These are phyloP conservation scores for Oryzias celebensis DNA, from an alignment of 2,113 vertebrate genomes.

Conservation along the genomic window DNA sequence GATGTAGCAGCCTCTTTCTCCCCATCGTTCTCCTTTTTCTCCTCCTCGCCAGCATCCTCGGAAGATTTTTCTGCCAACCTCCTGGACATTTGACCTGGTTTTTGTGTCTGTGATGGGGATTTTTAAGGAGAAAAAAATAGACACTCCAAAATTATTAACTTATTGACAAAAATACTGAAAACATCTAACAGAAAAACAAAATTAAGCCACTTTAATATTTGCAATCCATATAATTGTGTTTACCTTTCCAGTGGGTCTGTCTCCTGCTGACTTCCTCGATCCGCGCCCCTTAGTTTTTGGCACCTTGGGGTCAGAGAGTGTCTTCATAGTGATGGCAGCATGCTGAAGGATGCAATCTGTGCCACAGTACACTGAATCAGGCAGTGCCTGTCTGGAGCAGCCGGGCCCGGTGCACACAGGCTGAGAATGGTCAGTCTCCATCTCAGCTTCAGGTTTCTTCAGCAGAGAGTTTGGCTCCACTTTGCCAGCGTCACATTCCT, in stretches of 20 bases:
- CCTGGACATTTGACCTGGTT: conserved; percentile 44
- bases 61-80: conserved; percentile 74
- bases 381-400: conserved; percentile 83
- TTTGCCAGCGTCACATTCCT: conserved; percentile 63
- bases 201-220: not conserved
- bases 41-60: conserved; percentile 68
- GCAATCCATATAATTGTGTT: conserved; percentile 12
- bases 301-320: conserved; percentile 82
- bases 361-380: conserved; percentile 94
- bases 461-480: conserved; percentile 7
- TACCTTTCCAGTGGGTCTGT: conserved; percentile 80
- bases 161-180: not conserved
- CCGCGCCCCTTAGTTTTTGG: conserved; percentile 71
- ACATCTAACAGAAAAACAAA: not conserved
- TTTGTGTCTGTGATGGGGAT: conserved; percentile 58
- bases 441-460: conserved; percentile 20
- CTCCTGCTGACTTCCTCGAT: conserved; percentile 71
- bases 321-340: conserved; percentile 89
- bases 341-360: conserved; percentile 93
- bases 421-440: conserved; percentile 68
- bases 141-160: not conserved
- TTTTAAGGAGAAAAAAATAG: conserved; percentile 3
- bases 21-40: conserved; percentile 55
- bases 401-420: conserved; percentile 88
- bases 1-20: conserved; percentile 66